A percentile compares a stretch with the other conserved stretches of the same genome.
These are phyloP conservation scores for Syndactyla subalaris DNA, from an alignment of 2,797 vertebrate genomes.

Conservation along the genomic window DNA sequence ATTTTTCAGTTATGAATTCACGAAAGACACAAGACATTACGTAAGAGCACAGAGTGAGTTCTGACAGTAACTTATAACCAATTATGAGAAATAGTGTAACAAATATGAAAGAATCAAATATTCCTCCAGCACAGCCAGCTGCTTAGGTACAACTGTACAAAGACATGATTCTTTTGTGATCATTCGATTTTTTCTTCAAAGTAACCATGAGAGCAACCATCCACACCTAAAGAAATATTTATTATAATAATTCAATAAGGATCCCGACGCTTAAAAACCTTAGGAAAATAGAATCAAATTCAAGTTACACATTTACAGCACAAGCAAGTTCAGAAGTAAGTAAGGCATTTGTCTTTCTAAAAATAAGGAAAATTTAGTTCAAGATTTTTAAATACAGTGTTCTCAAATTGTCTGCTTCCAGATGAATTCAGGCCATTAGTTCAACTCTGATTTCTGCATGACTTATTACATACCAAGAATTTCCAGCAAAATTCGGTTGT, in stretches of 20 bases:
- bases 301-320: neutral
- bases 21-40: neutral
- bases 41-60: neutral
- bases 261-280: neutral
- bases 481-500: neutral
- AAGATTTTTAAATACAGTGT: neutral
- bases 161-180: neutral
- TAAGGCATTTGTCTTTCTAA: neutral
- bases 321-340: neutral
- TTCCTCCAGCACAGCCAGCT: neutral
- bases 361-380: neutral
- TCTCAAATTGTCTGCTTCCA: neutral
- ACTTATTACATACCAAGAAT: neutral
- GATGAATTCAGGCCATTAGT: neutral
- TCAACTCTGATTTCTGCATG: neutral
- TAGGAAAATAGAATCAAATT: neutral
- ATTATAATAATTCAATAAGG: neutral
- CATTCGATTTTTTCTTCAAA: neutral
- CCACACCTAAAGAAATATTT: neutral
- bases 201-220: neutral
- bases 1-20: neutral
- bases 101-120: neutral
- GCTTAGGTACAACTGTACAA: neutral
- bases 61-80: neutral
- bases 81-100: neutral